These are phyloP conservation scores for Watsonalla binaria DNA, from an alignment of 2,888 invertebrate genomes.

Conservation along the genomic window DNA sequence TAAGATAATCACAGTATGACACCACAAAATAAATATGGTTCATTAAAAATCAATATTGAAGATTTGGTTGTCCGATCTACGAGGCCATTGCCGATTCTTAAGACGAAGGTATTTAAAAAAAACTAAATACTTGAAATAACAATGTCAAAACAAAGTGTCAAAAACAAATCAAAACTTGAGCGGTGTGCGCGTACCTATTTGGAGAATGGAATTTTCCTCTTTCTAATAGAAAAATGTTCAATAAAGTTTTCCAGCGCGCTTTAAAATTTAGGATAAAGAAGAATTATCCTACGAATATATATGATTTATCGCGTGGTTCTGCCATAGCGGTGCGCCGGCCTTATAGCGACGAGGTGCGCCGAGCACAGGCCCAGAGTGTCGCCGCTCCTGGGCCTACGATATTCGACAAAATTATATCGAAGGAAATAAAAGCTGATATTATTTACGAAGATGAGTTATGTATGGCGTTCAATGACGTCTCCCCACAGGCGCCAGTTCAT, in stretches of 20 bases:
- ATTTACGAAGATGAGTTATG: slow-evolving; percentile 90
- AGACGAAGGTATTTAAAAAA: no score
- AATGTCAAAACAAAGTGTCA: slow-evolving; percentile 12
- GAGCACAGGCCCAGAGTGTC: slow-evolving; percentile 55
- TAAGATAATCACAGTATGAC: no score
- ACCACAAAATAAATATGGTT: no score
- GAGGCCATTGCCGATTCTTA: no score
- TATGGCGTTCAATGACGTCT: slow-evolving; percentile 88
- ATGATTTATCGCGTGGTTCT: slow-evolving; percentile 62
- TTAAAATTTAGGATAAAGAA: slow-evolving; percentile 65
- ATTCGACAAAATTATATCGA: slow-evolving; percentile 86
- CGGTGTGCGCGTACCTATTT: slow-evolving; percentile 6
- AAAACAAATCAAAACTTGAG: background rate
- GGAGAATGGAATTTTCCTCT: slow-evolving; percentile 17
- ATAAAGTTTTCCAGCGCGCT: slow-evolving; percentile 69
- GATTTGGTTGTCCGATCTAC: no score
- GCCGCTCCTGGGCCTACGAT: slow-evolving; percentile 78
- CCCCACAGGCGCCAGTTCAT: slow-evolving; percentile 90
- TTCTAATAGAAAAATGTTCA: slow-evolving; percentile 57
- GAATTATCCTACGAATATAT: slow-evolving; percentile 69
- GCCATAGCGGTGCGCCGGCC: slow-evolving; percentile 58
- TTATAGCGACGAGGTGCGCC: slow-evolving; percentile 66
- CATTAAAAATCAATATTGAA: no score
- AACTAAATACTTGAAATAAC: slow-evolving; percentile 4
- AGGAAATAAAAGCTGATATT: slow-evolving; percentile 88